A percentile compares a stretch with the other conserved stretches of the same genome.
Evolutionary conservation across 1,140 invertebrate species (phyloP).

Genomic region (Cheumatopsyche charites): DNA sequence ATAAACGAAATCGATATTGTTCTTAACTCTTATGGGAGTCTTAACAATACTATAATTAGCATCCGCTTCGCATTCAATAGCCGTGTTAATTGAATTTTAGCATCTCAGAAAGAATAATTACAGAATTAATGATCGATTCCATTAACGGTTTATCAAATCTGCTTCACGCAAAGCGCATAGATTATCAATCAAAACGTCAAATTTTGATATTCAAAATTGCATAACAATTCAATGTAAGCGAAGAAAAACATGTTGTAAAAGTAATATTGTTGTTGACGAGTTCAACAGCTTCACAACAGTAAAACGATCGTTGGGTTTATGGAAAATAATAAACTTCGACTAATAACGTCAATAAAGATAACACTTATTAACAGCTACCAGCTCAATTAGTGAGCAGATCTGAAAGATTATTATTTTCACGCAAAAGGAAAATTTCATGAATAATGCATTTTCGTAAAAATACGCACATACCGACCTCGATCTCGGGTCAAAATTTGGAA

Average conservation of each 20-base stretch:
- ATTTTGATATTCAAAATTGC: background rate
- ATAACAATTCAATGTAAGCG: background rate
- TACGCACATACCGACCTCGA: too few species aligned
- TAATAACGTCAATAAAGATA: too few species aligned
- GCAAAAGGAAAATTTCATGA: too few species aligned
- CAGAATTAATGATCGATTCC: constrained; percentile 11
- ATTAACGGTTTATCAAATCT: constrained; percentile 7
- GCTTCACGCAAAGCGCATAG: background rate
- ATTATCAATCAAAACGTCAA: background rate
- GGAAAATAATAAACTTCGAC: background rate
- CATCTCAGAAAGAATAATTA: background rate
- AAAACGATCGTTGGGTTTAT: background rate
- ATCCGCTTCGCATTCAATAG: background rate
- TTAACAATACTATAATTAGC: background rate
- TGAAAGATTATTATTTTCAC: constrained; percentile 2
- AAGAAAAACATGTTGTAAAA: background rate
- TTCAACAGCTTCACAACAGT: background rate
- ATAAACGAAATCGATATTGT: too few species aligned
- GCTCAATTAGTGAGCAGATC: background rate
- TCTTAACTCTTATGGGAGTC: background rate
- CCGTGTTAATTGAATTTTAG: background rate
- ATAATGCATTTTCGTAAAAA: too few species aligned
- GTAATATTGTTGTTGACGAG: background rate
- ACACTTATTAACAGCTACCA: background rate
- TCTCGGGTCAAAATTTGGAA: too few species aligned